phyloP scores from a whole-genome alignment of 2,888 invertebrate genomes.

The Tachina fera region DNA sequence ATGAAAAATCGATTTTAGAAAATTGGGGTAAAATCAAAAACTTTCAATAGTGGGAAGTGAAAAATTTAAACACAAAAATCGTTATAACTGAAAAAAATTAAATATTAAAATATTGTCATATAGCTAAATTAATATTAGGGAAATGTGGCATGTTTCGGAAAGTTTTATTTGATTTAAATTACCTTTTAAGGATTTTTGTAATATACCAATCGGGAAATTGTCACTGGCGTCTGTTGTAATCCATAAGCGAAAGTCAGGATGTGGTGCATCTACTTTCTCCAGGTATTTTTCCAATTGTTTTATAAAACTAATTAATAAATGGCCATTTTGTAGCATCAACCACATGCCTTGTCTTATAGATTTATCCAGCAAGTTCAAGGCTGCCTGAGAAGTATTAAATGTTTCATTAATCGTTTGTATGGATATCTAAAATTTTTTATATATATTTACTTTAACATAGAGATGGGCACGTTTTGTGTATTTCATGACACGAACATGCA shows the following conservation, averaged over 20 bases:
- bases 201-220: conserved; percentile 93
- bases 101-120: too few species aligned
- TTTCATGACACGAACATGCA: too few species aligned
- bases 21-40: too few species aligned
- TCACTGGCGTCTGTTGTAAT: conserved; percentile 95
- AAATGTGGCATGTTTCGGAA: too few species aligned
- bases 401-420: background rate
- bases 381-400: conserved; percentile 84
- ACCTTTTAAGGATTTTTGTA: conserved; percentile 93
- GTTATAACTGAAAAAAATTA: too few species aligned
- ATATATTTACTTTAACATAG: too few species aligned
- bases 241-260: conserved; percentile 96
- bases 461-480: too few species aligned
- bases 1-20: too few species aligned
- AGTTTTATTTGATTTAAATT: conserved; percentile 34
- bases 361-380: conserved; percentile 87
- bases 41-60: too few species aligned
- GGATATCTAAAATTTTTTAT: background rate
- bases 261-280: conserved; percentile 90
- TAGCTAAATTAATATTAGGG: too few species aligned
- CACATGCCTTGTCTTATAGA: conserved; percentile 92
- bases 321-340: conserved; percentile 97
- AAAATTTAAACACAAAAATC: too few species aligned
- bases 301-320: conserved; percentile 91
- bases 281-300: conserved; percentile 91